phyloP scores from a whole-genome alignment of 2,113 vertebrate genomes.

The Gulo gulo region DNA sequence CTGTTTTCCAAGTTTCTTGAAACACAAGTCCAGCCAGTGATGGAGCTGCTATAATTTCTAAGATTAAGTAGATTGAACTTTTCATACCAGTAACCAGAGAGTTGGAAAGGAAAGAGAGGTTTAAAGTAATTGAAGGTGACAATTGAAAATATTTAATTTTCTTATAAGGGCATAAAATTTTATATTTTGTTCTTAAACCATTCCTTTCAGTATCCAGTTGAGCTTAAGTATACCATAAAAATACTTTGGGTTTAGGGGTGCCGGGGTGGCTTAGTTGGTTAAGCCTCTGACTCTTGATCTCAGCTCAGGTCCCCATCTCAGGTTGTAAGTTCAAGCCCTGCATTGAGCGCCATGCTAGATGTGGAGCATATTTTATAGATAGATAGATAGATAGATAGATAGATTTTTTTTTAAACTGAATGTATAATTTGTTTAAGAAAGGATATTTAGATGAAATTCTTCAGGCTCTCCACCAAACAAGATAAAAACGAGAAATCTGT shows the following conservation, averaged over 20 bases:
- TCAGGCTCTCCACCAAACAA: background rate
- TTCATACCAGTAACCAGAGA: background rate
- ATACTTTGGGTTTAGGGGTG: background rate
- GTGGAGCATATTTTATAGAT: background rate
- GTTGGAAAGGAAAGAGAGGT: background rate
- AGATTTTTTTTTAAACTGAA: background rate
- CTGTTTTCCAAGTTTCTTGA: background rate
- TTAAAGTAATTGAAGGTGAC: background rate
- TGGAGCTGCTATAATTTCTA: background rate
- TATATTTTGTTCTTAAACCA: background rate
- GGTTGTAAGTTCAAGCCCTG: background rate
- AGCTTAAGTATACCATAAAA: background rate
- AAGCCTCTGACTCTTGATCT: background rate
- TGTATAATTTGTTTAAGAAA: background rate
- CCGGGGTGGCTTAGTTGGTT: background rate
- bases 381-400: no score
- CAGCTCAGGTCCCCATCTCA: background rate
- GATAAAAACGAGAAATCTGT: conserved; percentile 7
- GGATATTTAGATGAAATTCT: background rate
- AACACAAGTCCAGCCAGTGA: background rate
- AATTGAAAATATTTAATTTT: background rate
- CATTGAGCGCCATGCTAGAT: background rate
- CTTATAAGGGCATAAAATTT: background rate
- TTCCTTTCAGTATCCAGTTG: background rate
- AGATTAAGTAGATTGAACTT: background rate